Evolutionary conservation across 2,113 vertebrate genomes (phyloP).

Genomic region (Scophthalmus maximus): DNA sequence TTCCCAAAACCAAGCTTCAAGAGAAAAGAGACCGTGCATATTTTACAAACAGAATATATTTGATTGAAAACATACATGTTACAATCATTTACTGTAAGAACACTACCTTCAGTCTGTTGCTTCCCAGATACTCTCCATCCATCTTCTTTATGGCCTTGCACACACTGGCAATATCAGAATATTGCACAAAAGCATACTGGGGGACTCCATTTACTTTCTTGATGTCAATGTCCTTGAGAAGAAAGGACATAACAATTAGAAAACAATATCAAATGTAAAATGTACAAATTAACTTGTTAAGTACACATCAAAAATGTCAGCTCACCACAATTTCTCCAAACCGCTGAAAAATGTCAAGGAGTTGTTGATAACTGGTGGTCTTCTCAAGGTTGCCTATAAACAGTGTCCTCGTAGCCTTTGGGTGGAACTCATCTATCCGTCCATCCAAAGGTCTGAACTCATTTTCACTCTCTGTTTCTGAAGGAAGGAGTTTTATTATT

Average conservation of each 20-base stretch:
- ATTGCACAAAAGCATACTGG: conserved; percentile 97
- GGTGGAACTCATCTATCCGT: conserved; percentile 98
- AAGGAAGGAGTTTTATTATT: conserved; percentile 9
- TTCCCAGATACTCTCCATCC: conserved; percentile 98
- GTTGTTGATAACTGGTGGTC: conserved; percentile 95
- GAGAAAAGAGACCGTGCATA: conserved; percentile 37
- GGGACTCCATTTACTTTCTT: conserved; percentile 98
- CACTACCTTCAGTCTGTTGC: conserved; percentile 95
- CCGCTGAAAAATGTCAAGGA: conserved; percentile 97
- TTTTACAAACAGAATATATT: not conserved
- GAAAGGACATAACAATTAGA: conserved; percentile 27
- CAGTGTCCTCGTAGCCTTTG: conserved; percentile 96
- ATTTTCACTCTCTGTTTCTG: conserved; percentile 99
- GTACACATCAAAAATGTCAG: conserved; percentile 24
- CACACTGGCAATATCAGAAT: conserved; percentile 97
- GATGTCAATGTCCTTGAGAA: conserved; percentile 94
- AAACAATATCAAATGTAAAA: conserved; percentile 5
- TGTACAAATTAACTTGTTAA: not conserved
- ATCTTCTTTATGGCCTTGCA: conserved; percentile 99
- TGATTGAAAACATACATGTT: not conserved
- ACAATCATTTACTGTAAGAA: not conserved
- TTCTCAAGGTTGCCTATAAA: conserved; percentile 99
- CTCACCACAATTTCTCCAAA: conserved; percentile 98
- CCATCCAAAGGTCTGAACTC: conserved; percentile 98
- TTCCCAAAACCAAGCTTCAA: conserved; percentile 97